Evolutionary conservation across 2,888 invertebrate genomes (phyloP), one percentile per base, ranked within the genome.

Genomic region (Acanthoscelides obtectus): DNA sequence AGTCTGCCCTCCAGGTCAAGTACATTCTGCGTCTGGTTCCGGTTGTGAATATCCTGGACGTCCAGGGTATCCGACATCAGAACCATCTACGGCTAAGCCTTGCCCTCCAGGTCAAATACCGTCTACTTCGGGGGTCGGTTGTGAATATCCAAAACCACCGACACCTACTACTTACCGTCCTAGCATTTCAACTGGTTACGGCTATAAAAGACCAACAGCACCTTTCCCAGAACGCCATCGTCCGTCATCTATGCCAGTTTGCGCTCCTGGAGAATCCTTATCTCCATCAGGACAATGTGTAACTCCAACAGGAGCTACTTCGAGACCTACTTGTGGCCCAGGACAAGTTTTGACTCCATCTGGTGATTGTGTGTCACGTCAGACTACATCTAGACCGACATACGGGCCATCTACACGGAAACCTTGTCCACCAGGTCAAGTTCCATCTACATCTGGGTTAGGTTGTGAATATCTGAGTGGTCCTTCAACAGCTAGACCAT

Each of bases 1-100:
- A 80, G 12, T 45, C 63, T 85, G 66, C 85, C 85, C 75, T 84
- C 86, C 77, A 2, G 76, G 77, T 67, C 72, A 76, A 72, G 67
- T 74, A 5, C 64, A 66, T 8, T 70, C 73, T n/a, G 22, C 70
- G 5, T 68, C 65, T 4, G 73, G 75, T 19, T 69, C 17, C 67
- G 67, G 69, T 64, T 77, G 77, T 70, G 71, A 69, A 66, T 77
- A 72, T 67, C 25, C 74, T 17, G 69, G 22, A 67, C 67, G 69
- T 27, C 73, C 75, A 63, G 20, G 68, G 21, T 67, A 71, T 68
- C 21, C 22, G n/a, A 68, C 25, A 25, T 6, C 25, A 25, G 6
- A 25, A 5, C 3, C 6, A 25, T 25, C 25, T 25, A 25, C 25
- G 4, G 12, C 45, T 45, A 45, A 45, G 45, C 17, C 27, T 68